These are phyloP conservation scores for Nymphicus hollandicus DNA, from an alignment of 2,113 vertebrate species.

Conservation along the genomic window DNA sequence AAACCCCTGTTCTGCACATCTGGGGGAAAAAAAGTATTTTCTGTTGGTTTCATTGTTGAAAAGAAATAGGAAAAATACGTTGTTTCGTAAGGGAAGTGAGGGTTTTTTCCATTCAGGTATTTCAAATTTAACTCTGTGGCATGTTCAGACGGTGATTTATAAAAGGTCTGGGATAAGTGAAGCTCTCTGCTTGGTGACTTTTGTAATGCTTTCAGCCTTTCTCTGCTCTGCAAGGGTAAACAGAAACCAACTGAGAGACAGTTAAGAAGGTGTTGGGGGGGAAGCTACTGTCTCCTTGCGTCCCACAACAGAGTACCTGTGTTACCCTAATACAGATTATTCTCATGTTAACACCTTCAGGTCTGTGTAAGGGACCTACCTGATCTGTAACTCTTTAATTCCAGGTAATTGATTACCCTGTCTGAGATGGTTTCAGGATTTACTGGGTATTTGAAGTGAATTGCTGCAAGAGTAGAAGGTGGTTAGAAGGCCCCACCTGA, in stretches of 20 bases:
- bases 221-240: not conserved
- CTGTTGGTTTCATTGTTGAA: not conserved
- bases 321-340: not conserved
- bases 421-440: not conserved
- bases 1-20: not conserved
- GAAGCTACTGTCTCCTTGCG: not conserved
- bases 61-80: not conserved
- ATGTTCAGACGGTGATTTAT: not conserved
- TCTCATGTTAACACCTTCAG: not conserved
- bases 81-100: not conserved
- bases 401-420: not conserved
- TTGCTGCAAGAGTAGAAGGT: not conserved
- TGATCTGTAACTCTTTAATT: not conserved
- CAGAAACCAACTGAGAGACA: not conserved
- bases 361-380: not conserved
- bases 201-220: not conserved
- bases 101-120: not conserved
- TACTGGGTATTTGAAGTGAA: not conserved
- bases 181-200: not conserved
- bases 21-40: not conserved
- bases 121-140: not conserved
- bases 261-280: not conserved
- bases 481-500: not conserved
- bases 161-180: not conserved
- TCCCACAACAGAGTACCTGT: not conserved